Conservation (phyloP, 2,888 invertebrate species). For the Oscheius sp. region DNA sequence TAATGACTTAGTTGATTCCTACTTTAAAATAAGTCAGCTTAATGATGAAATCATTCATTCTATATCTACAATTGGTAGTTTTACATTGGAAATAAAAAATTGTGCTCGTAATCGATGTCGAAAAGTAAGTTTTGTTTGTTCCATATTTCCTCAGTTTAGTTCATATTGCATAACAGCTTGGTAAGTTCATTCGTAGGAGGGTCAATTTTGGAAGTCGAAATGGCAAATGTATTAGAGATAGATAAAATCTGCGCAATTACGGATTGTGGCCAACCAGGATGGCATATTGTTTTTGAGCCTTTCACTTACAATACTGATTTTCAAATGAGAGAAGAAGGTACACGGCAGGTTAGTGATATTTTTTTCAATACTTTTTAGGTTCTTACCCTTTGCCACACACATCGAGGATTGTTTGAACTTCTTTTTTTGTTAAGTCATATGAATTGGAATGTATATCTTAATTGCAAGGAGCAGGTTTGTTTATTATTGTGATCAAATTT, state of each 20-base stretch:
- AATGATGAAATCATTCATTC: background rate
- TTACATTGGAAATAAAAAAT: background rate
- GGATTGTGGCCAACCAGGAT: too few species aligned
- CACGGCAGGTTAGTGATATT: background rate
- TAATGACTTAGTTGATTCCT: background rate
- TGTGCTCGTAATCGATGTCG: background rate
- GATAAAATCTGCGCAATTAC: too few species aligned
- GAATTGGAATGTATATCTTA: background rate
- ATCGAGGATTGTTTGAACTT: background rate
- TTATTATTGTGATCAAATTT: background rate
- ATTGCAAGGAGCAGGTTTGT: conserved; percentile 7
- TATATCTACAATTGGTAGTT: background rate
- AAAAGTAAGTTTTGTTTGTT: background rate
- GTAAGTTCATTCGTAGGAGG: too few species aligned
- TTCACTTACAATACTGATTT: background rate
- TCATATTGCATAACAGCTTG: too few species aligned
- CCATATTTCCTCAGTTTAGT: too few species aligned
- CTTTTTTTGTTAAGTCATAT: background rate
- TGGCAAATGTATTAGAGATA: too few species aligned
- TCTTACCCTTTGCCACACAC: background rate
- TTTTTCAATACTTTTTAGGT: background rate
- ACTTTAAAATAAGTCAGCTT: background rate
- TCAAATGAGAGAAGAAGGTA: background rate
- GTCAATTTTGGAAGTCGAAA: too few species aligned
- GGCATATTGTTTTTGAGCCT: conserved; percentile 3